Conservation (phyloP, 2,888 invertebrate species). For the Marronus borbonicus region DNA sequence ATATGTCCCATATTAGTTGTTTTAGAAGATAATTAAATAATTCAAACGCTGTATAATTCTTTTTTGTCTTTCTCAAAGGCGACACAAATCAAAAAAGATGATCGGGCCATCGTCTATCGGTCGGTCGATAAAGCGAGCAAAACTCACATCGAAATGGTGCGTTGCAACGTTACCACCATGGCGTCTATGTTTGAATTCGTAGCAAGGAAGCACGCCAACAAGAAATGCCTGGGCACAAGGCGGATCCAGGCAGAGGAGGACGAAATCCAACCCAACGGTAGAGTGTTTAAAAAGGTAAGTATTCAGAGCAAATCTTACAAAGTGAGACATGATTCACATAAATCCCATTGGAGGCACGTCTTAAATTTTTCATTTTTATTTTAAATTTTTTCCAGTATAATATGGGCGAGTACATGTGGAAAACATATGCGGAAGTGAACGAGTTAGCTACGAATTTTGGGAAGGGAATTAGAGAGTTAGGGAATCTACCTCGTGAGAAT, state of each 20-base stretch:
- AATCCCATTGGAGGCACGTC: neutral
- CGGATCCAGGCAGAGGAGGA: conserved; percentile 94
- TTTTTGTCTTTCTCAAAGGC: conserved; percentile 74
- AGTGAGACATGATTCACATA: neutral
- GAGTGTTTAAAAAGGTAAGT: conserved; percentile 93
- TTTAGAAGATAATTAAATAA: neutral
- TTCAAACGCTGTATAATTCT: neutral
- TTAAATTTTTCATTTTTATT: neutral
- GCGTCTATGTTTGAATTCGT: conserved; percentile 89
- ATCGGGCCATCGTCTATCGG: conserved; percentile 81
- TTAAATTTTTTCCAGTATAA: conserved; percentile 78
- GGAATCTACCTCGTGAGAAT: conserved; percentile 81
- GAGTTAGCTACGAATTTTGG: conserved; percentile 85
- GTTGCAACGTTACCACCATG: conserved; percentile 85
- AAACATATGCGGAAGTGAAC: conserved; percentile 85
- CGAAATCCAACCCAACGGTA: conserved; percentile 94
- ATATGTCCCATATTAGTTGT: too few relatives aligned
- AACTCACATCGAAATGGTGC: conserved; percentile 82
- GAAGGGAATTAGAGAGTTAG: conserved; percentile 86
- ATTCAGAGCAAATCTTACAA: neutral
- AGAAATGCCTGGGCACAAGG: conserved; percentile 90
- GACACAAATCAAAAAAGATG: conserved; percentile 77
- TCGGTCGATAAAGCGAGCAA: conserved; percentile 80
- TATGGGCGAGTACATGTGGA: conserved; percentile 95
- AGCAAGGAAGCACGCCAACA: conserved; percentile 80